Evolutionary conservation across 2,797 vertebrate species (phyloP).

Genomic region (Pipistrellus pygmaeus): DNA sequence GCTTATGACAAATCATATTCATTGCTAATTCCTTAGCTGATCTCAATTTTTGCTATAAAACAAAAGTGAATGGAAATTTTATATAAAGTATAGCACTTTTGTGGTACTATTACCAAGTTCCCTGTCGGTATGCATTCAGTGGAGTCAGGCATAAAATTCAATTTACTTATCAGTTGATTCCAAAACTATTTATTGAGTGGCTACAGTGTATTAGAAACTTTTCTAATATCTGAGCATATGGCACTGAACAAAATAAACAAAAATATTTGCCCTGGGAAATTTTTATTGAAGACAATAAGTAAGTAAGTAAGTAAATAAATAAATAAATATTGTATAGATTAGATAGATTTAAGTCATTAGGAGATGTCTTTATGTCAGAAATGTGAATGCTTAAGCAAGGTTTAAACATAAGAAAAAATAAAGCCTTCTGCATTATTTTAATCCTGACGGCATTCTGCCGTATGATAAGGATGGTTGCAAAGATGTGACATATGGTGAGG

Average conservation of each 20-base stretch:
- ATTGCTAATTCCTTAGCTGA: background rate
- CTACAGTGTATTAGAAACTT: background rate
- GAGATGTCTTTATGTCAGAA: no score
- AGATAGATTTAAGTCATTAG: background rate
- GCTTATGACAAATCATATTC: background rate
- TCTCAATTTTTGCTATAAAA: conserved; percentile 13
- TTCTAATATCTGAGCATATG: background rate
- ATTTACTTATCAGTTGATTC: background rate
- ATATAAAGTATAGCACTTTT: background rate
- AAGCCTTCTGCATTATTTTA: no score
- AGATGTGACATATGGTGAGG: background rate
- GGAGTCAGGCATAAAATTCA: background rate
- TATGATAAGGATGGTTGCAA: background rate
- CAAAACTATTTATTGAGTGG: background rate
- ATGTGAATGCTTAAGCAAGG: no score
- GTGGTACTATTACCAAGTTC: background rate
- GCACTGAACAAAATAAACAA: background rate
- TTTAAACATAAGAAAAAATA: no score
- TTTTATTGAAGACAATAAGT: background rate
- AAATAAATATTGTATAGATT: background rate
- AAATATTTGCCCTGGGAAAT: background rate
- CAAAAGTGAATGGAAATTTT: background rate
- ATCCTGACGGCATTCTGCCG: no score
- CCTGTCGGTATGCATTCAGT: background rate
- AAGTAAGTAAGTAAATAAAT: background rate